Percentiles rank a stretch among this genome's conserved stretches.
Conservation (phyloP, 2,113 vertebrate species). For the Alces alces region DNA sequence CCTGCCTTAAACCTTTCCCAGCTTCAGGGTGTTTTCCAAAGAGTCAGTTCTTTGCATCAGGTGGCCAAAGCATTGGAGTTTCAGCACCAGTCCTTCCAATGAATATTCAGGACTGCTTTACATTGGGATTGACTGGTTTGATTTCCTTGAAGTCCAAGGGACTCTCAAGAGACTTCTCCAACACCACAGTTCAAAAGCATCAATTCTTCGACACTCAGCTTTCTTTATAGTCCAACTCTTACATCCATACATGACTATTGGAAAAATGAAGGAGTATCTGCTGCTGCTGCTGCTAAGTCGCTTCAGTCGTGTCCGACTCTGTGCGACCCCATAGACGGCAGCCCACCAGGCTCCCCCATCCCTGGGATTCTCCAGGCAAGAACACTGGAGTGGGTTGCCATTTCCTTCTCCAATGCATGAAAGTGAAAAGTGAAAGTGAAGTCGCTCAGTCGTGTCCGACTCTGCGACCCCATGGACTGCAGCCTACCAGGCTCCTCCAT, state of each 20-base stretch:
- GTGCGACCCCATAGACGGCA: too few species aligned
- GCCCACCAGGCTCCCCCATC: too few species aligned
- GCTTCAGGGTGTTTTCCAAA: background rate
- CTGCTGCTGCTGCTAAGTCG: too few species aligned
- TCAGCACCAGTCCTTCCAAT: background rate
- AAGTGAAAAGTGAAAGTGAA: too few species aligned
- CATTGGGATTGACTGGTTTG: background rate
- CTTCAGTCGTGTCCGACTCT: too few species aligned
- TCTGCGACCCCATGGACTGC: too few species aligned
- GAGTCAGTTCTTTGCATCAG: background rate
- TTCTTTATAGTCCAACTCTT: background rate
- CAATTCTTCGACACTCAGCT: background rate
- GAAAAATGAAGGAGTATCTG: background rate
- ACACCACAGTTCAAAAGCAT: background rate
- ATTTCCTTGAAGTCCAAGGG: background rate
- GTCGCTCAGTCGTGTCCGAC: too few species aligned
- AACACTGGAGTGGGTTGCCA: too few species aligned
- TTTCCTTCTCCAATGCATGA: too few species aligned
- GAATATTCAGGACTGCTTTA: background rate
- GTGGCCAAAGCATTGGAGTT: background rate
- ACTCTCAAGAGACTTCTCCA: background rate
- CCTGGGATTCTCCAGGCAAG: too few species aligned
- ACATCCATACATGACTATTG: background rate
- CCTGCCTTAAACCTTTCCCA: background rate
- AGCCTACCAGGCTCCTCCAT: too few species aligned